phyloP scores from a whole-genome alignment of 2,797 vertebrate genomes.

The Dallia pectoralis region DNA sequence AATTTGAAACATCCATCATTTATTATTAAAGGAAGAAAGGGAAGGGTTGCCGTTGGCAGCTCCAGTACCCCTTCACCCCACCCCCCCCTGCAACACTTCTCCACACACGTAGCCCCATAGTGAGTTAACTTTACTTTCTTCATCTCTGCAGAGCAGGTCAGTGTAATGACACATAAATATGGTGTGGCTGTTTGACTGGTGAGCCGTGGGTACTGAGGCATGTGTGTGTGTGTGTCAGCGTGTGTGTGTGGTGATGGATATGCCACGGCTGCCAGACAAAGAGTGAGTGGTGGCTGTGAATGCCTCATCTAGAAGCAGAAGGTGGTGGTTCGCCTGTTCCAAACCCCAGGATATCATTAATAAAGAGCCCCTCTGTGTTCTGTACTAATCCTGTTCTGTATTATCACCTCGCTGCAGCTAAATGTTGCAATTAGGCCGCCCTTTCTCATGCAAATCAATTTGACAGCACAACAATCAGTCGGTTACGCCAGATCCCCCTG shows the following conservation, averaged over 20 bases:
- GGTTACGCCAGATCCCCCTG: conserved; percentile 67
- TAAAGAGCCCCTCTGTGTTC: conserved; percentile 65
- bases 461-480: conserved; percentile 81
- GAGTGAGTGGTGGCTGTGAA: conserved; percentile 27
- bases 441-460: conserved; percentile 82
- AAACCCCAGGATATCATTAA: conserved; percentile 64
- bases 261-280: conserved; percentile 16
- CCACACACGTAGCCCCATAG: conserved; percentile 31
- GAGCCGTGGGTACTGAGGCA: conserved; percentile 15
- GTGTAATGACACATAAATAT: conserved; percentile 23
- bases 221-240: not conserved
- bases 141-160: conserved; percentile 10
- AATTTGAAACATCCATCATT: conserved; percentile 97
- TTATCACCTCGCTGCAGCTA: conserved; percentile 76
- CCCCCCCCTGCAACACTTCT: conserved; percentile 29
- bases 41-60: conserved; percentile 59
- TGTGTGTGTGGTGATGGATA: conserved; percentile 1
- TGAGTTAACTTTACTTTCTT: conserved; percentile 27
- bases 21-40: conserved; percentile 80
- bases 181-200: conserved; percentile 14
- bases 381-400: conserved; percentile 70
- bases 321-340: conserved; percentile 44
- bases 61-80: conserved; percentile 31
- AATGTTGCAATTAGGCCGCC: conserved; percentile 78
- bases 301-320: conserved; percentile 46